Evolutionary conservation across 2,888 invertebrate species (phyloP), one percentile per base, ranked within the genome.

Genomic region (Bombyx huttoni): DNA sequence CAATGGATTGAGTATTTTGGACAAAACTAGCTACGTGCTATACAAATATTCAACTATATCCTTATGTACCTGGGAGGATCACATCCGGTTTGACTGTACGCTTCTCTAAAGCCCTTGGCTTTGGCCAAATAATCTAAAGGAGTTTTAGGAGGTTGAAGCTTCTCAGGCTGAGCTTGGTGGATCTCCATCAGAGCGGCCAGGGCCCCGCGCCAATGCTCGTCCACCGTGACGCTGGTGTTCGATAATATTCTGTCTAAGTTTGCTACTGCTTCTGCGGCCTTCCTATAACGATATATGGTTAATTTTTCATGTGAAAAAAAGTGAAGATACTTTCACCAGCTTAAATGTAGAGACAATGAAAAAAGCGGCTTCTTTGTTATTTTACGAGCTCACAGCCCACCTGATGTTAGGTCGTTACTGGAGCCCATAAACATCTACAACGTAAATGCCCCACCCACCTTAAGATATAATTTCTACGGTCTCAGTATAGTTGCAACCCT

Each of bases 21-120:
- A 24, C n/a, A n/a, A 24, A 24, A 24, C 1, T 24, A 24, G 24
- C 24, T 24, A 24, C 24, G 5, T n/a, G 3, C 6, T 46, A 13
- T 8, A 34, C 3, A 13, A 13, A 35, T n/a, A 49, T 24, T 8
- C 8, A 34, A 49, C 9, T 10, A 7, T 48, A 9, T 5, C 0
- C 34, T 6, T 49, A 33, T 49, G 58, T 47, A 90, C 81, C 93
- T 88, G 0, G 93, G 92, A 0, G 92, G 93, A 70, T 91, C 91
- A 59, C 93, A 93, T 0, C 92, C 92, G 0, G 90, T 89, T 63
- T 92, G 93, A 62, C 92, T 92, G 60, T 92, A 92, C 0, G 92
- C 92, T 52, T 91, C 91, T 47, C 91, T 80, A 63, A 91, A 92
- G 0, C 91, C 92, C 0, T 80, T 72, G 0, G 93, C 92, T 58